Evolutionary conservation across 2,797 vertebrate genomes (phyloP).

Genomic region (Oryzias dopingdopingensis): DNA sequence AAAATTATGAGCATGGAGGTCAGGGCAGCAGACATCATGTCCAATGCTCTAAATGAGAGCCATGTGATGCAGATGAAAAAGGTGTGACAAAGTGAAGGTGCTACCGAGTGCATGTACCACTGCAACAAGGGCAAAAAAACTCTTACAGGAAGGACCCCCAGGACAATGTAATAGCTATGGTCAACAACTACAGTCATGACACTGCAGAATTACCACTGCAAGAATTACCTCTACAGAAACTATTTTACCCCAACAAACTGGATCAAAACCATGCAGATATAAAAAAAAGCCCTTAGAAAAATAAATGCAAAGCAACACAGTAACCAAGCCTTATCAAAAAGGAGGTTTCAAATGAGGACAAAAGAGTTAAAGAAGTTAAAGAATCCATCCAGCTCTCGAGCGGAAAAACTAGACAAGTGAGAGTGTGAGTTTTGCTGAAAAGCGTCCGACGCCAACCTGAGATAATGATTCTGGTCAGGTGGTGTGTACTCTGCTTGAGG

Average conservation of each 20-base stretch:
- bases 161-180: constrained; percentile 11
- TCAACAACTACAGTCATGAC: constrained; percentile 1
- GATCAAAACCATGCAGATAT: too few relatives aligned
- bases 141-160: constrained; percentile 8
- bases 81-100: constrained; percentile 35
- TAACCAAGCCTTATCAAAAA: too few relatives aligned
- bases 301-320: too few relatives aligned
- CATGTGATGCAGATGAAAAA: constrained; percentile 64
- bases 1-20: constrained; percentile 76
- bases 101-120: constrained; percentile 31
- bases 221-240: neutral
- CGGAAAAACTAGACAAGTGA: neutral
- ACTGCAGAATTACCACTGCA: neutral
- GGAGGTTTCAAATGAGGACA: too few relatives aligned
- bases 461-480: neutral
- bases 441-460: constrained; percentile 1
- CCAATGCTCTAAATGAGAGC: constrained; percentile 76
- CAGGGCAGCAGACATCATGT: constrained; percentile 66
- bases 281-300: too few relatives aligned
- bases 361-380: neutral
- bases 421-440: neutral
- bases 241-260: too few relatives aligned
- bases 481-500: neutral
- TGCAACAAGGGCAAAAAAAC: constrained; percentile 19
- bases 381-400: neutral